Conservation (phyloP, 2,888 invertebrate genomes). For the Alviniconcha strummeri region DNA sequence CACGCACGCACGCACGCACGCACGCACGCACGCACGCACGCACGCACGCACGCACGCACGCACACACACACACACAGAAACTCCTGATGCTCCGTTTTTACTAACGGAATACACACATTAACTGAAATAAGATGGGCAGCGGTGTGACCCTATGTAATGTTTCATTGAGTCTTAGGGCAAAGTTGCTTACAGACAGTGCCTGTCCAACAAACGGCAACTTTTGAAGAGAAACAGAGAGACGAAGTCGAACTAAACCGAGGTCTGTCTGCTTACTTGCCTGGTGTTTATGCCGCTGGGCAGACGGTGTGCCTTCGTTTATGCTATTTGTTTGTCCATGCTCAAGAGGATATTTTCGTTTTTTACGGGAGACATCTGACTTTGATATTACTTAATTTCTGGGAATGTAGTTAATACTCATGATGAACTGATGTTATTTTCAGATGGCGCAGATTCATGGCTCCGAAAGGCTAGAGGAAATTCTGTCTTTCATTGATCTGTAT, state of each 20-base stretch:
- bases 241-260: too few species aligned
- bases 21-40: background rate
- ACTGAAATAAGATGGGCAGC: background rate
- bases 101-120: background rate
- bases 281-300: too few species aligned
- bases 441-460: background rate
- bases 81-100: too few species aligned
- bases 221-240: background rate
- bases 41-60: background rate
- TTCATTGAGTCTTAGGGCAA: too few species aligned
- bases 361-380: background rate
- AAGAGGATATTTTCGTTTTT: too few species aligned
- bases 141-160: too few species aligned
- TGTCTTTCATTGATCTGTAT: background rate
- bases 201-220: background rate
- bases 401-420: background rate
- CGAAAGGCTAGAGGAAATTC: background rate
- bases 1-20: background rate
- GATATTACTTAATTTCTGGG: background rate
- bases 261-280: too few species aligned
- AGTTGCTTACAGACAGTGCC: background rate
- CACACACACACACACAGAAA: slow-evolving; percentile 3
- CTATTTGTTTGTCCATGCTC: too few species aligned
- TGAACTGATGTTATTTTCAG: background rate
- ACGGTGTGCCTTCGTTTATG: too few species aligned